phyloP scores from a whole-genome alignment of 2,113 vertebrate species.

The Myotis brandtii region DNA sequence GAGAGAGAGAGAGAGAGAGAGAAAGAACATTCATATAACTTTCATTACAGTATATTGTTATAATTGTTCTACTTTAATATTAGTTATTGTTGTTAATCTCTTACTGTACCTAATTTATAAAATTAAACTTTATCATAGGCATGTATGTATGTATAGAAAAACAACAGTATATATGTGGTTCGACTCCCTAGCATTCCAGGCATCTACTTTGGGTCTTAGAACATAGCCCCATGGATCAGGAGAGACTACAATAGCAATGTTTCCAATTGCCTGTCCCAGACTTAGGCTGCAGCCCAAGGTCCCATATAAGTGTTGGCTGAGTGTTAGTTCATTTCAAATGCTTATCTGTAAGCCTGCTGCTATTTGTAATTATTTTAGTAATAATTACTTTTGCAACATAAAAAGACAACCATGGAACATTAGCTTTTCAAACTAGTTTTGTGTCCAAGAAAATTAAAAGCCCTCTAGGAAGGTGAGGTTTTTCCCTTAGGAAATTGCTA shows the following conservation, averaged over 20 bases:
- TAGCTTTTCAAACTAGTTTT: conserved; percentile 39
- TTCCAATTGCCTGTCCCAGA: not conserved
- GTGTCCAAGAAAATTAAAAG: conserved; percentile 11
- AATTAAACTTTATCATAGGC: not conserved
- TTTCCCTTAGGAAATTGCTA: not conserved
- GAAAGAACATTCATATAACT: not conserved
- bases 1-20: not conserved
- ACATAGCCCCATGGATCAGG: not conserved
- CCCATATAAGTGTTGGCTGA: not conserved
- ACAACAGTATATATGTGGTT: not conserved
- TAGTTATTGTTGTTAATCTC: not conserved
- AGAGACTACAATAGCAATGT: not conserved
- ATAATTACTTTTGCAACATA: not conserved
- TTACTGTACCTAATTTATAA: not conserved
- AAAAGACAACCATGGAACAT: not conserved
- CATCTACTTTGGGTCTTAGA: not conserved
- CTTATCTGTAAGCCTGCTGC: not conserved
- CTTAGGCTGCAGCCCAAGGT: not conserved
- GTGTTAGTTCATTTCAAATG: not conserved
- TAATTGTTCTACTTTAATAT: not conserved
- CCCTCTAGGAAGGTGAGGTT: not conserved
- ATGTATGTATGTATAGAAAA: not conserved
- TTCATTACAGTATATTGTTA: not conserved
- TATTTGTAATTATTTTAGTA: not conserved
- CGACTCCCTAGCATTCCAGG: too few species aligned